phyloP scores from a whole-genome alignment of 1,140 invertebrate genomes.

The Chlorops oryzae region DNA sequence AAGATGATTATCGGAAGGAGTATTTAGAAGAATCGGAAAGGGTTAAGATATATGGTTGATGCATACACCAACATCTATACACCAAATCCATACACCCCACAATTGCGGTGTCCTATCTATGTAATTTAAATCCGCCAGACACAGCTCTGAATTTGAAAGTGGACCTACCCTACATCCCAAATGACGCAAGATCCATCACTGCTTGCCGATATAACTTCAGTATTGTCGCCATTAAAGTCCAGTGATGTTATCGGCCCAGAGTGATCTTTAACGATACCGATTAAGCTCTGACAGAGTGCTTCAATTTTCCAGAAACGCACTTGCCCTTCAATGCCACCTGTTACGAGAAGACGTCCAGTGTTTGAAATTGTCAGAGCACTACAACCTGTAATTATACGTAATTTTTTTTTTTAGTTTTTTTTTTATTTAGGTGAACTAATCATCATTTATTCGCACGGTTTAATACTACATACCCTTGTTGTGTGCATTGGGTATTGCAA shows the following conservation, averaged over 20 bases:
- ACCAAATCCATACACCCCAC: no score
- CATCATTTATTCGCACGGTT: background rate
- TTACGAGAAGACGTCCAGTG: constrained; percentile 68
- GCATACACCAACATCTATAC: no score
- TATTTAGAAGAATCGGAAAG: no score
- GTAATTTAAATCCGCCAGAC: no score
- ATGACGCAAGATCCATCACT: constrained; percentile 87
- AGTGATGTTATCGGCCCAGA: constrained; percentile 79
- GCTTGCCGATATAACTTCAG: constrained; percentile 77
- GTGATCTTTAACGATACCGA: constrained; percentile 78
- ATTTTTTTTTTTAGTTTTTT: no score
- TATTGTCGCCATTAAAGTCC: constrained; percentile 66
- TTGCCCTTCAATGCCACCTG: constrained; percentile 80
- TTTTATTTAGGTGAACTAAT: constrained; percentile 2
- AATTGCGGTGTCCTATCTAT: background rate
- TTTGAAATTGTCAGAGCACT: constrained; percentile 59
- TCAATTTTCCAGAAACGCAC: constrained; percentile 70
- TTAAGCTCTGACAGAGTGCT: constrained; percentile 57
- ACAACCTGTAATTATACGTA: constrained; percentile 23
- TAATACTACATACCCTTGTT: constrained; percentile 65
- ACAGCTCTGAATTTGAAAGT: no score
- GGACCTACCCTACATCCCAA: constrained; percentile 69
- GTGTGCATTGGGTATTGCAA: constrained; percentile 77
- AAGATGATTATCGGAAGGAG: no score
- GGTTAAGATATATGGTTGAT: background rate